A percentile compares a stretch with the other conserved stretches of the same genome.
Evolutionary conservation across 1,140 invertebrate species (phyloP).

Genomic region (Trichomalopsis sarcophagae): DNA sequence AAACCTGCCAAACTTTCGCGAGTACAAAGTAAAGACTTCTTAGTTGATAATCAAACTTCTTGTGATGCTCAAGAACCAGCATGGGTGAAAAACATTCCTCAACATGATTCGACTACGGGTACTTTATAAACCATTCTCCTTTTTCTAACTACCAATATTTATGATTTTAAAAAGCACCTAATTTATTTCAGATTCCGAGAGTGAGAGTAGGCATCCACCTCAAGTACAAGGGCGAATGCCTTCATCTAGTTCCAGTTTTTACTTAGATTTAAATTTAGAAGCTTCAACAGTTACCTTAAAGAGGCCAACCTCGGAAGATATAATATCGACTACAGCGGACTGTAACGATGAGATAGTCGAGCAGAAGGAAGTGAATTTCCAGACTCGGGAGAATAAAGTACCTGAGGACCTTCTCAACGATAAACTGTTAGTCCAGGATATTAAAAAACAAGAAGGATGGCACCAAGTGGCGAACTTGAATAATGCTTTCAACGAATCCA

Average conservation of each 20-base stretch:
- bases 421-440: slow-evolving; percentile 68
- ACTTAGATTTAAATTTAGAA: slow-evolving; percentile 80
- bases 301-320: slow-evolving; percentile 72
- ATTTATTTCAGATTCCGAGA: slow-evolving; percentile 75
- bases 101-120: slow-evolving; percentile 77
- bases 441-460: slow-evolving; percentile 74
- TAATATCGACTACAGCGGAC: slow-evolving; percentile 61
- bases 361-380: slow-evolving; percentile 63
- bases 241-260: slow-evolving; percentile 80
- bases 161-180: slow-evolving; percentile 13
- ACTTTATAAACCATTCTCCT: slow-evolving; percentile 41
- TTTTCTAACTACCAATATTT: slow-evolving; percentile 21
- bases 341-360: slow-evolving; percentile 62
- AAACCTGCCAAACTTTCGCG: slow-evolving; percentile 71
- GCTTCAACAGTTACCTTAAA: slow-evolving; percentile 80
- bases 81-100: slow-evolving; percentile 83
- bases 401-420: slow-evolving; percentile 70
- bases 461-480: slow-evolving; percentile 76
- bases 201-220: slow-evolving; percentile 68
- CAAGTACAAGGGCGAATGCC: slow-evolving; percentile 69
- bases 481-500: slow-evolving; percentile 73
- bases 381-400: slow-evolving; percentile 63
- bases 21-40: slow-evolving; percentile 71
- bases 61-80: slow-evolving; percentile 80
- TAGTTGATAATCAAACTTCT: slow-evolving; percentile 65